These are phyloP conservation scores for Seriola quinqueradiata DNA, from an alignment of 2,113 vertebrate species.

Conservation along the genomic window DNA sequence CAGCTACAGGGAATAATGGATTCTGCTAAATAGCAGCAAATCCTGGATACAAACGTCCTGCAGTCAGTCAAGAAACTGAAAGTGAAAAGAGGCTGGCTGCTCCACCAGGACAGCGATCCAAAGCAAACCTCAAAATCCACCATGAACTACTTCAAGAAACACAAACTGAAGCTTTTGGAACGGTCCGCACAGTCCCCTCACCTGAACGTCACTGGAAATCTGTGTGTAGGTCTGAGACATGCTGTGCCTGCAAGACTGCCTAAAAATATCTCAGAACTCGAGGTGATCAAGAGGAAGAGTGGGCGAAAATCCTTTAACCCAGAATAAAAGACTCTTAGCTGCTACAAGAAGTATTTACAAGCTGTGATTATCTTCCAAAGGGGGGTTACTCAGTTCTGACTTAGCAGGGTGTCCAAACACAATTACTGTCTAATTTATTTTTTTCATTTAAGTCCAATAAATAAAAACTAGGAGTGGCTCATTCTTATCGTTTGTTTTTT, in stretches of 20 bases:
- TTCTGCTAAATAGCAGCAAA: neutral
- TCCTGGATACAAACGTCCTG: neutral
- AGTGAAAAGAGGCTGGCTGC: neutral
- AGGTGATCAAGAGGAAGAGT: conserved; percentile 1
- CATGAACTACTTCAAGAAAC: neutral
- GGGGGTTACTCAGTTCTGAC: no score
- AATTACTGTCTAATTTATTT: no score
- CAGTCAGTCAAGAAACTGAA: conserved; percentile 18
- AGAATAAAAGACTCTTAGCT: neutral
- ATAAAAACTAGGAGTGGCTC: no score
- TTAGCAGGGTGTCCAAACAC: neutral
- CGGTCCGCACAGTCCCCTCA: no score
- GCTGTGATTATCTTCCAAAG: neutral
- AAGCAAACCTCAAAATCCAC: conserved; percentile 11
- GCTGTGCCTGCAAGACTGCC: neutral
- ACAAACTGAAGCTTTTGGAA: conserved; percentile 19
- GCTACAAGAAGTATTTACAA: neutral
- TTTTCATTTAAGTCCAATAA: neutral
- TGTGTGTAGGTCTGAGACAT: neutral
- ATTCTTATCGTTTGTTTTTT: neutral
- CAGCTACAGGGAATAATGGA: neutral
- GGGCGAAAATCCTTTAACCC: neutral
- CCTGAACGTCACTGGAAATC: neutral
- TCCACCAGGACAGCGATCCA: neutral
- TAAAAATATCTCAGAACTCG: neutral